Evolutionary conservation across 1,140 invertebrate genomes (phyloP).

Genomic region (Physella acuta): DNA sequence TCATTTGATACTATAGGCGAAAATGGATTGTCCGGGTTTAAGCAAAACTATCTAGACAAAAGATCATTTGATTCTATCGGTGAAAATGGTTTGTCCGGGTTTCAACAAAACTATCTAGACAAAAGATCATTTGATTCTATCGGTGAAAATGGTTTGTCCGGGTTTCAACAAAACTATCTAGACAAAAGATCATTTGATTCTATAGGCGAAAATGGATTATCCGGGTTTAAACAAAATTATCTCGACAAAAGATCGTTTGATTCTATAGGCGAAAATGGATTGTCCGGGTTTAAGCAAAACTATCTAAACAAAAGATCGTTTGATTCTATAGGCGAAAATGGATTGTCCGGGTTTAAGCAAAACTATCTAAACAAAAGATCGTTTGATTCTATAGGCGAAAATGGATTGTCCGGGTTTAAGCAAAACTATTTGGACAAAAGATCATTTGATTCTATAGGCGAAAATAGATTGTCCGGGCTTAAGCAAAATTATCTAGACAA

Average conservation of each 20-base stretch:
- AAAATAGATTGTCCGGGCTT: background rate
- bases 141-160: background rate
- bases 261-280: slow-evolving; percentile 4
- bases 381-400: slow-evolving; percentile 11
- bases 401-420: background rate
- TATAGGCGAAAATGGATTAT: background rate
- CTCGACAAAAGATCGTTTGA: background rate
- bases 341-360: background rate
- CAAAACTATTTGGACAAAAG: slow-evolving; percentile 1
- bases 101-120: background rate
- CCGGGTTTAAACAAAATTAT: slow-evolving; percentile 2
- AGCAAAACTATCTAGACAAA: slow-evolving; percentile 3
- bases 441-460: background rate
- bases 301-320: background rate
- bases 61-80: slow-evolving; percentile 10
- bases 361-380: background rate
- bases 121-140: slow-evolving; percentile 13
- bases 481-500: slow-evolving; percentile 1
- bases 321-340: background rate
- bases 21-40: background rate
- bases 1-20: background rate
- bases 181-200: slow-evolving; percentile 1
- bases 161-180: slow-evolving; percentile 2
- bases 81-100: background rate
- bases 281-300: slow-evolving; percentile 5